Base-by-base conservation (phyloP, 2,113 vertebrate species). In the Pyrgilauda ruficollis region DNA sequence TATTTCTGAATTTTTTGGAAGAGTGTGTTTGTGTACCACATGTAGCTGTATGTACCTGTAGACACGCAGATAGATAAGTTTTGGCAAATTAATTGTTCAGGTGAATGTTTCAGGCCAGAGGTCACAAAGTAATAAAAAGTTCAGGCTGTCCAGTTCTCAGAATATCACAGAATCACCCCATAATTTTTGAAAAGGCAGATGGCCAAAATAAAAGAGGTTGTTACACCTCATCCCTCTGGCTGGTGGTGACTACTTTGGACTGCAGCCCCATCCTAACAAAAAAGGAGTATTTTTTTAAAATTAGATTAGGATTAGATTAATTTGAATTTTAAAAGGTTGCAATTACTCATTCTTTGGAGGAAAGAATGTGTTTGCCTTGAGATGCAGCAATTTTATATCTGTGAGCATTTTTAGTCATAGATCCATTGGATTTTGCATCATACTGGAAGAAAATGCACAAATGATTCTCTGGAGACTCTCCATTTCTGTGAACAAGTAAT, bases 31-130 rank as follows among this genome's bases (percentile, higher is more conserved):
- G 26, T 44, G 24, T 46, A 12, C 20, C 24, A 31, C 26, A 11
- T 0, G 0, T 3, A 7, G 0, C 7, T 47, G 1, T 11, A 16
- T 6, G 39, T 30, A 3, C 21, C 18, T 80, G 44, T 4, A 56
- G 7, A 63, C 4, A 46, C 16, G 15, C 2, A 37, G 23, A 37
- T 41, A 76, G 49, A 4, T 8, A 33, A 24, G 4, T 49, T 91
- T 49, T 44, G 28, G 31, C 3, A 87, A 44, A 56, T 47, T 5
- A 72, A n/a, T n/a, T 83, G 3, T 63, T 46, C 26, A 33, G 26
- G 13, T 61, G 22, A 76, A 47, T 18, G 10, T 69, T 74, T 84
- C 43, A 70, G 17, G 24, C 2, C 7, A 46, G 37, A 39, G 12
- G 11, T 28, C 13, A n/a, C 5, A 46, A 55, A 79, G 3, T 31